Base-by-base conservation (phyloP, 2,113 vertebrate species). In the Sigmodon hispidus region DNA sequence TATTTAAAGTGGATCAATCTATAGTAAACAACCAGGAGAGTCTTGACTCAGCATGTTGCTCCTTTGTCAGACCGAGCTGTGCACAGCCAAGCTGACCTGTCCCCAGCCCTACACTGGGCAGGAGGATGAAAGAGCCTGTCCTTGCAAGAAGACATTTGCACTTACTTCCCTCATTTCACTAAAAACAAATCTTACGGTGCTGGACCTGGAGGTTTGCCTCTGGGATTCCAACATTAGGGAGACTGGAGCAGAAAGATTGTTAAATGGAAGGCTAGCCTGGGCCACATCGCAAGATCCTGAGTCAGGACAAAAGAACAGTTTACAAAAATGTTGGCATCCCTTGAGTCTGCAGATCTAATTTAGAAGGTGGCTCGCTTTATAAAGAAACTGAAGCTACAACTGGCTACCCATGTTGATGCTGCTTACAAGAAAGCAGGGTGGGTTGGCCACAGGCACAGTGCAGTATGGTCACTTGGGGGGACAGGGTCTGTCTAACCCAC, bases 101-200 rank as follows among this genome's bases (percentile, higher is more conserved):
- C 45, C n/a, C 29, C 88, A 55, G 40, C 19, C n/a, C 69, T 0
- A 9, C 9, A 0, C 19, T 1, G 16, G 36, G 36, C 3, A 19
- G 45, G 57, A 10, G 50, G 5, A 10, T 16, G 13, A 26, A 61
- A 24, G 5, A 91, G 52, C 24, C 55, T 52, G 36, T 12, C 43
- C 1, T 4, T 48, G 5, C 29, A 6, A 3, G 0, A 26, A 57
- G 19, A 13, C 76, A n/a, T 81, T 70, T 55, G 67, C 12, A 34
- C 11, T 69, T 43, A 70, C 10, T 88, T 88, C 34, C 40, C 17
- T 31, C 9, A 48, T 45, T 87, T 61, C 40, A 59, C 11, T 0
- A 36, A 86, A 72, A 87, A 90, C 50, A 50, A 12, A 73, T 13
- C 83, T 88, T 86, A 85, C 72, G 57, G 50, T 11, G 7, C 24